Conservation (phyloP, 2,113 vertebrate species). For the Pachypanchax playfairii region DNA sequence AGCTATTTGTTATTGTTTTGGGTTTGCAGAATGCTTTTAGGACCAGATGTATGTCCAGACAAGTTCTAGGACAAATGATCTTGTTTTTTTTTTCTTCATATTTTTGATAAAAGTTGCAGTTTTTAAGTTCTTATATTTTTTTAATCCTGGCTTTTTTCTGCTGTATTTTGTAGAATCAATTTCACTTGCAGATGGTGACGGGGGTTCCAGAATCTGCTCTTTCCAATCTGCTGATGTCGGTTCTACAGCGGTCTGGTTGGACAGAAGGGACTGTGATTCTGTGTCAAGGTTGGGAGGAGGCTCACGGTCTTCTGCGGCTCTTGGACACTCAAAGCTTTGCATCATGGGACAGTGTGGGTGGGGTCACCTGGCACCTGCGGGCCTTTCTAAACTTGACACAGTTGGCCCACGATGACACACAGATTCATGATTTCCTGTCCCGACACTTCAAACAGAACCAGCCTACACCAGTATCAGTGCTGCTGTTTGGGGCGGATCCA, state of each 20-base stretch:
- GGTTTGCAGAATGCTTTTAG: too few relatives aligned
- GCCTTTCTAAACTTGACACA: slow-evolving; percentile 82
- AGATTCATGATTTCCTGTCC: slow-evolving; percentile 70
- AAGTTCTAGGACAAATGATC: too few relatives aligned
- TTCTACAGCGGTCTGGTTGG: slow-evolving; percentile 82
- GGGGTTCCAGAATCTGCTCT: slow-evolving; percentile 80
- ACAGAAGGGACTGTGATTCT: slow-evolving; percentile 82
- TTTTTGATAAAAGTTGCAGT: too few relatives aligned
- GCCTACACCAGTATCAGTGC: slow-evolving; percentile 68
- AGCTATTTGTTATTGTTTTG: too few relatives aligned
- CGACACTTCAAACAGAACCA: slow-evolving; percentile 66
- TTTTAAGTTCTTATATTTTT: too few relatives aligned
- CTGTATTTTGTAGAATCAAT: slow-evolving; percentile 80
- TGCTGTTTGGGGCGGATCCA: slow-evolving; percentile 83
- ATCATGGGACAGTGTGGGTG: slow-evolving; percentile 48
- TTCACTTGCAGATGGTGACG: slow-evolving; percentile 88
- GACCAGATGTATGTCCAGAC: too few relatives aligned
- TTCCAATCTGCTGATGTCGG: slow-evolving; percentile 78
- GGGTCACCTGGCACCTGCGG: slow-evolving; percentile 68
- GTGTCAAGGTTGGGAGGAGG: slow-evolving; percentile 84
- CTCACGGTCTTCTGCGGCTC: slow-evolving; percentile 52
- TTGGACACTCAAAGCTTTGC: slow-evolving; percentile 67
- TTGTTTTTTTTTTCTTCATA: background rate
- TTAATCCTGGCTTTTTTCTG: background rate
- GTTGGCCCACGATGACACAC: slow-evolving; percentile 49